Conservation (phyloP, 1,140 invertebrate genomes). For the Brachionus rubens region DNA sequence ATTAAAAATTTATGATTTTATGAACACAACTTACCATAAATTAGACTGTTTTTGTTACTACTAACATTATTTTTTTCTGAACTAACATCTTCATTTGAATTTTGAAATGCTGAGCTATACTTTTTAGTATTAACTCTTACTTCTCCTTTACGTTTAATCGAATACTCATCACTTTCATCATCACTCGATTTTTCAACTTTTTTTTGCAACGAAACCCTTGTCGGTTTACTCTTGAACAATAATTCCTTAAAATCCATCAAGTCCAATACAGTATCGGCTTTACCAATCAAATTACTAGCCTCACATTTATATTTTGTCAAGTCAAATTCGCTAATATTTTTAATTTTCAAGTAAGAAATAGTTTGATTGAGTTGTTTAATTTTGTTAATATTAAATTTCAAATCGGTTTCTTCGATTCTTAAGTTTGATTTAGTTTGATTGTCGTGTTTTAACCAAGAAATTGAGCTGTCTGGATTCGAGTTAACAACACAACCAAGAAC, state of each 20-base stretch:
- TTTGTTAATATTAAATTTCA: neutral
- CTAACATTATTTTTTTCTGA: too few species aligned
- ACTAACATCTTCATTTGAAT: neutral
- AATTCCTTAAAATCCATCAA: constrained; percentile 6
- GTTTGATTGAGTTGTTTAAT: constrained; percentile 35
- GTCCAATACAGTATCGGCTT: neutral
- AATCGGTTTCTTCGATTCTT: neutral
- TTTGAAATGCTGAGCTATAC: neutral
- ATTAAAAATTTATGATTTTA: too few species aligned
- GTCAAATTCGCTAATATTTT: neutral
- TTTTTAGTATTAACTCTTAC: neutral
- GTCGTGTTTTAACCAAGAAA: neutral
- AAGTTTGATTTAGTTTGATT: neutral
- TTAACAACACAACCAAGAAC: constrained; percentile 33
- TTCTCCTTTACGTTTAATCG: neutral
- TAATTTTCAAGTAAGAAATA: constrained; percentile 28
- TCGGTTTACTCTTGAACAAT: neutral
- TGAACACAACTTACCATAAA: neutral
- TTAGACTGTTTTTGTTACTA: constrained; percentile 26
- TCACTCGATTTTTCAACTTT: neutral
- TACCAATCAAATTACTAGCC: constrained; percentile 27
- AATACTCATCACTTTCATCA: neutral
- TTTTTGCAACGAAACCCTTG: neutral
- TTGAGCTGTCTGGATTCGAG: constrained; percentile 18
- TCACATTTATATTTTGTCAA: constrained; percentile 16